Conservation (phyloP, 2,797 vertebrate genomes). For the Sebastes hubbsi region DNA sequence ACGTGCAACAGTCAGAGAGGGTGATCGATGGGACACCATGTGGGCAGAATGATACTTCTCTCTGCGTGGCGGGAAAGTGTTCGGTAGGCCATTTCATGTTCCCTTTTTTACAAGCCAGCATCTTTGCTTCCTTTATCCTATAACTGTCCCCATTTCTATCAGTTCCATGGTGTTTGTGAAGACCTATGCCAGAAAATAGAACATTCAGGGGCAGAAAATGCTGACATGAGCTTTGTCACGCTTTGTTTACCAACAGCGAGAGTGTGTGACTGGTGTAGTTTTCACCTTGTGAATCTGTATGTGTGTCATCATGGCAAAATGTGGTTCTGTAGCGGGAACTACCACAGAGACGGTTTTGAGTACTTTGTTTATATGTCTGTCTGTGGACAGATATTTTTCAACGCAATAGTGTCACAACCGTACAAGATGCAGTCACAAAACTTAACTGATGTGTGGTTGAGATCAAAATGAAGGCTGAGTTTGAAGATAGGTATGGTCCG, state of each 20-base stretch:
- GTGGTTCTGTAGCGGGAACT: not conserved
- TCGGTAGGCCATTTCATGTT: conserved; percentile 81
- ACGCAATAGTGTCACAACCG: not conserved
- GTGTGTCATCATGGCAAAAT: not conserved
- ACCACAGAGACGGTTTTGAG: no score
- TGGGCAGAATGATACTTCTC: conserved; percentile 83
- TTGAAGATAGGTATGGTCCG: not conserved
- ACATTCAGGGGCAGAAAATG: not conserved
- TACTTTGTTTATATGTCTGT: not conserved
- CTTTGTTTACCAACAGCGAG: not conserved
- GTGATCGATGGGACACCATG: conserved; percentile 95
- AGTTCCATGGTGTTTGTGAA: not conserved
- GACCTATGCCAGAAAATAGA: not conserved
- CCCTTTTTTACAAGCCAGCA: not conserved
- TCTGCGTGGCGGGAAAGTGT: conserved; percentile 92
- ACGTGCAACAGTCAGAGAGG: conserved; percentile 88
- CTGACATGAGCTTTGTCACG: not conserved
- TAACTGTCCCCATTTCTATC: not conserved
- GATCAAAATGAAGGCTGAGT: no score
- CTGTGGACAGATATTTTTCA: not conserved
- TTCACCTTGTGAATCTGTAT: not conserved
- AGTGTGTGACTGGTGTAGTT: not conserved
- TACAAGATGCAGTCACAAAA: no score
- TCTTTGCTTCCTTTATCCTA: not conserved
- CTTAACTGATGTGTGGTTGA: not conserved